A percentile compares a stretch with the other conserved stretches of the same genome.
phyloP scores from a whole-genome alignment of 2,888 invertebrate genomes.

The Yponomeuta malinellus region DNA sequence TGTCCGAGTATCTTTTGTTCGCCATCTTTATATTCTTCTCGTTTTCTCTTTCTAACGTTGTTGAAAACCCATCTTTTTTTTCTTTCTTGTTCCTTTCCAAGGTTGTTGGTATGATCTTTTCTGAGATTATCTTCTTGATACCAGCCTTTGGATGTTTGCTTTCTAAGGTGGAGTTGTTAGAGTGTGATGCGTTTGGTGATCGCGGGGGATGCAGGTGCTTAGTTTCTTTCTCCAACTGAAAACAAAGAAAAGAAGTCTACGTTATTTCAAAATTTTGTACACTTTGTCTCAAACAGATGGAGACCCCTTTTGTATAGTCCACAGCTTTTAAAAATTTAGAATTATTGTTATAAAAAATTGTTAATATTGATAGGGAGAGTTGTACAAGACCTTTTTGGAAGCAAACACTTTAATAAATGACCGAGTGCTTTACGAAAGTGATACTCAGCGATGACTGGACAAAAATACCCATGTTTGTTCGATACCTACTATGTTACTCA shows the following conservation, averaged over 20 bases:
- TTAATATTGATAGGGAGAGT: no score
- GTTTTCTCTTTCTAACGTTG: conserved; percentile 67
- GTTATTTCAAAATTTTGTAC: neutral
- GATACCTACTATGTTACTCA: no score
- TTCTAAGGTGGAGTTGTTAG: conserved; percentile 68
- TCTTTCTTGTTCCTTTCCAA: conserved; percentile 68
- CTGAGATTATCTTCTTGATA: conserved; percentile 69
- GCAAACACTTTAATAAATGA: no score
- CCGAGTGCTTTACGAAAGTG: no score
- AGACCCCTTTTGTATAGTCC: no score
- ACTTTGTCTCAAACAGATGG: neutral
- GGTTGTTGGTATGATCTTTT: conserved; percentile 64
- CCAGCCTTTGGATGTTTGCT: conserved; percentile 63
- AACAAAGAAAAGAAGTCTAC: conserved; percentile 24
- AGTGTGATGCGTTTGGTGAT: conserved; percentile 62
- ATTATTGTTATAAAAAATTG: no score
- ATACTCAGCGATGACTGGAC: no score
- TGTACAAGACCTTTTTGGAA: no score
- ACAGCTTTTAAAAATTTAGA: no score
- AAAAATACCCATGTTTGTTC: no score
- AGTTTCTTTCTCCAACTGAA: conserved; percentile 71
- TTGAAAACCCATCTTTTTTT: conserved; percentile 49
- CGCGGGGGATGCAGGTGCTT: conserved; percentile 61
- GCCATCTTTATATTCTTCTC: conserved; percentile 65
- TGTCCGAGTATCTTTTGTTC: conserved; percentile 55